Conservation (phyloP, 2,888 invertebrate genomes). For the Zonitis immaculata region DNA sequence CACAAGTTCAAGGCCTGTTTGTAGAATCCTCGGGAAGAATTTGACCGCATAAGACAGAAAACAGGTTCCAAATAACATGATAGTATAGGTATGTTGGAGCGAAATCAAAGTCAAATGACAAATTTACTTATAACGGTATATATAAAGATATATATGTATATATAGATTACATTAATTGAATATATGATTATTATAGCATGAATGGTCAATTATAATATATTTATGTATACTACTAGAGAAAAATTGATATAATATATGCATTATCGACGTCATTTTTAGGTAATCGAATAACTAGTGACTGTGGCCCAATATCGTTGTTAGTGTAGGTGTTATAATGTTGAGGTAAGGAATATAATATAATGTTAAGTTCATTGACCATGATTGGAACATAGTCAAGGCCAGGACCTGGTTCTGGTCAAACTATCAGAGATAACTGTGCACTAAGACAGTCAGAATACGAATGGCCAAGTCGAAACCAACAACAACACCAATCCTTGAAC, state of each 20-base stretch:
- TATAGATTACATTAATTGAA: too few species aligned
- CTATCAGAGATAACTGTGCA: constrained; percentile 40
- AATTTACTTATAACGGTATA: constrained; percentile 15
- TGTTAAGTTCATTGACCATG: constrained; percentile 41
- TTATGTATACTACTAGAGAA: too few species aligned
- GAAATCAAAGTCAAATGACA: constrained; percentile 11
- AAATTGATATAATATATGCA: too few species aligned
- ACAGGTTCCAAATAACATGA: constrained; percentile 6
- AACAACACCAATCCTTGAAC: constrained; percentile 33
- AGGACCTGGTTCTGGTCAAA: constrained; percentile 31
- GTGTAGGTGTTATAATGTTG: constrained; percentile 29
- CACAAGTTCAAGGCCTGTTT: constrained; percentile 8
- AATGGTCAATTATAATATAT: too few species aligned
- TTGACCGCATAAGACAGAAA: constrained; percentile 5
- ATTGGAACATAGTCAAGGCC: constrained; percentile 37
- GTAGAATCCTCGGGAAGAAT: constrained; percentile 9
- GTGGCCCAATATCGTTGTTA: constrained; percentile 8
- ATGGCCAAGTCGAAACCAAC: constrained; percentile 34
- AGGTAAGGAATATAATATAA: constrained; percentile 31
- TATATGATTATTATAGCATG: background rate
- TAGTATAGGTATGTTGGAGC: too few species aligned
- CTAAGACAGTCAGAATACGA: constrained; percentile 34
- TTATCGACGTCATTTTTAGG: too few species aligned
- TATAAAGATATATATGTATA: background rate
- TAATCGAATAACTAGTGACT: background rate